phyloP scores from a whole-genome alignment of 2,113 vertebrate genomes.

The Nothoprocta pentlandii region DNA sequence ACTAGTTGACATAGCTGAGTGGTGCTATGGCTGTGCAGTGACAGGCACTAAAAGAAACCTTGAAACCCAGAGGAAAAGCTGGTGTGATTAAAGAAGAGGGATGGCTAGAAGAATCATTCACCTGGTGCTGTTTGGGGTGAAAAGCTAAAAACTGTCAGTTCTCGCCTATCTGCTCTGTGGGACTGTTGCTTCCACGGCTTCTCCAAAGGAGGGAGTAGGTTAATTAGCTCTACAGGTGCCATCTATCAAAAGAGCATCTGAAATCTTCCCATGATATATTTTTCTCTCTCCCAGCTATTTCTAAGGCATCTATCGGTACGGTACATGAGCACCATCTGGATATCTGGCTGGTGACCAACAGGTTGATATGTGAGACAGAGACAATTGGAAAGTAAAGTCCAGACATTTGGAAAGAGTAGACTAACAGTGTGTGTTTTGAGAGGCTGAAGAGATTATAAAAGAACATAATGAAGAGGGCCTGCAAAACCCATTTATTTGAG shows the following conservation, averaged over 20 bases:
- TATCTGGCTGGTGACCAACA: conserved; percentile 53
- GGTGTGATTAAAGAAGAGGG: background rate
- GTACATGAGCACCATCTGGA: conserved; percentile 42
- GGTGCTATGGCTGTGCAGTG: background rate
- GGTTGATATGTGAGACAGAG: background rate
- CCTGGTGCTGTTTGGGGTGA: background rate
- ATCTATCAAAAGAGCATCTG: conserved; percentile 41
- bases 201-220: background rate
- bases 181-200: background rate
- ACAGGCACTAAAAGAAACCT: background rate
- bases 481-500: background rate
- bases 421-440: background rate
- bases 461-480: background rate
- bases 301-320: conserved; percentile 24
- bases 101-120: background rate
- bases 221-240: background rate
- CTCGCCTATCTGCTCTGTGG: background rate
- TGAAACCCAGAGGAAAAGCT: background rate
- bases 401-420: background rate
- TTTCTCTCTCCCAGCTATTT: background rate
- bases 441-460: background rate
- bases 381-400: background rate
- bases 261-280: conserved; percentile 11
- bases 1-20: background rate
- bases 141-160: background rate